Percentiles rank a stretch among this genome's conserved stretches.
Evolutionary conservation across 2,113 vertebrate genomes (phyloP).

Genomic region (Nerophis lumbriciformis): DNA sequence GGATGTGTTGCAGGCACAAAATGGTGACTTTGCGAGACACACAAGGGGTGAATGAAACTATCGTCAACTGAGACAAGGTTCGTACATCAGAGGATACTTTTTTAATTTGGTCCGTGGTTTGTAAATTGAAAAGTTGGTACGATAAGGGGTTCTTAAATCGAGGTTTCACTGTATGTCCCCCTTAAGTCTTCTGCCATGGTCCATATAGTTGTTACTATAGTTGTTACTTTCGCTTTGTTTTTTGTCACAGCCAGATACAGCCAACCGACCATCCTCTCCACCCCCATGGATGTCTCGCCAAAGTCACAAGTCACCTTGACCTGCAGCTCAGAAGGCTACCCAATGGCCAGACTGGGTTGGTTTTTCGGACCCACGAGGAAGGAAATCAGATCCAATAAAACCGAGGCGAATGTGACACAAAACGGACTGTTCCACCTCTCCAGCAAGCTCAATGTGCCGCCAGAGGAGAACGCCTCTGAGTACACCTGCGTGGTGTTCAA

Average conservation of each 20-base stretch:
- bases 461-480: accelerated
- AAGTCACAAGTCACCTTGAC: slow-evolving; percentile 3
- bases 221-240: not conserved
- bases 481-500: slow-evolving; percentile 52
- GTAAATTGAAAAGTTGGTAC: too few relatives aligned
- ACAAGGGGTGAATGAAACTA: too few relatives aligned
- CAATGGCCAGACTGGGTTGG: slow-evolving; percentile 57
- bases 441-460: slow-evolving; percentile 23
- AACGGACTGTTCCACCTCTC: slow-evolving; percentile 41
- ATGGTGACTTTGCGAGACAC: too few relatives aligned
- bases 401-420: accelerated
- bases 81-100: too few relatives aligned
- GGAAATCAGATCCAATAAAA: slow-evolving; percentile 6
- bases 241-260: slow-evolving; percentile 52
- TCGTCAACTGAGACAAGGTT: too few relatives aligned
- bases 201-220: not conserved
- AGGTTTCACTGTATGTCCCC: too few relatives aligned
- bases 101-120: too few relatives aligned
- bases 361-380: not conserved
- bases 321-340: slow-evolving; percentile 50
- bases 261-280: slow-evolving; percentile 3
- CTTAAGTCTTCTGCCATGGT: too few relatives aligned
- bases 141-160: too few relatives aligned
- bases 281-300: accelerated
- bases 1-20: too few relatives aligned